Evolutionary conservation across 2,113 vertebrate species (phyloP).

Genomic region (Mionectes macconnelli): DNA sequence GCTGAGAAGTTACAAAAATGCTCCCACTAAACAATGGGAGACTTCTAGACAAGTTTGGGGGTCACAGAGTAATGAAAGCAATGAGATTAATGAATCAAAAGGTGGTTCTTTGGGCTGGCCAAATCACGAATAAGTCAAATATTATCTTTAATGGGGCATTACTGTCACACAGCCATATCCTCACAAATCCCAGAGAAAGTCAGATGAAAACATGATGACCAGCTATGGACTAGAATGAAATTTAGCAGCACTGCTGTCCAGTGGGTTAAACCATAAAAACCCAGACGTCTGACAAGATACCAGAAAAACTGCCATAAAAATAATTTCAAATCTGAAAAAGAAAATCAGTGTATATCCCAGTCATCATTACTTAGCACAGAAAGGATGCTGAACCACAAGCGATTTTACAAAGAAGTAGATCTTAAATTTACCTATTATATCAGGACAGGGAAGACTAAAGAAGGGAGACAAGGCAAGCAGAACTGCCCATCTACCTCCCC

Average conservation of each 20-base stretch:
- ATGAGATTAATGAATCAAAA: background rate
- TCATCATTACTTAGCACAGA: background rate
- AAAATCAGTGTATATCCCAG: background rate
- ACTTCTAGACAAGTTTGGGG: background rate
- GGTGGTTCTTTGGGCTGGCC: background rate
- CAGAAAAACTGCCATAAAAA: background rate
- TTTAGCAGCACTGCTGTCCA: background rate
- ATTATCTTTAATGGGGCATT: background rate
- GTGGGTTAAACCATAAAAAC: background rate
- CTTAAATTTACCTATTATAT: background rate
- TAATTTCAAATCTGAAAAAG: background rate
- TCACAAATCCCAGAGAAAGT: background rate
- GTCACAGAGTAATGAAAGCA: background rate
- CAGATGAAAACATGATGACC: background rate
- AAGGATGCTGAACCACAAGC: background rate
- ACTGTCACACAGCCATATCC: background rate
- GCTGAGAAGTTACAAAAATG: background rate
- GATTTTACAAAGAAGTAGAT: background rate
- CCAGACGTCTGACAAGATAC: background rate
- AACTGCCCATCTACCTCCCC: background rate
- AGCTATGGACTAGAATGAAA: background rate
- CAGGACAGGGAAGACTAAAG: background rate
- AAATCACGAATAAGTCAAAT: background rate
- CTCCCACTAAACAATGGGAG: background rate
- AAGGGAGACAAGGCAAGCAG: background rate